Conservation (phyloP, 2,888 invertebrate genomes). For the Eugnorisma glareosa region DNA sequence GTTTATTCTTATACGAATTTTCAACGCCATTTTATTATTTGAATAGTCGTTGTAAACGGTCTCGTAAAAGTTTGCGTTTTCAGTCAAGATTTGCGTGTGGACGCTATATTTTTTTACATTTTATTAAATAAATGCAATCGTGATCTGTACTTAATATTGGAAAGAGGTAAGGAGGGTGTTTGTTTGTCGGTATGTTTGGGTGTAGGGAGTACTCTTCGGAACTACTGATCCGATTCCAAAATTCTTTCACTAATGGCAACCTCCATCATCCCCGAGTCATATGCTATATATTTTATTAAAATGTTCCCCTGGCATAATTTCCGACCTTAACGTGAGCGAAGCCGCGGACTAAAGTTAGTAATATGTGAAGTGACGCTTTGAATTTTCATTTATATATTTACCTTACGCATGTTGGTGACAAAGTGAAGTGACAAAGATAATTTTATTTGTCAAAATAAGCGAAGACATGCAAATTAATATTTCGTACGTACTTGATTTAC, state of each 20-base stretch:
- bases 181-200: background rate
- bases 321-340: background rate
- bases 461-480: too few relatives aligned
- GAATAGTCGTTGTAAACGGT: background rate
- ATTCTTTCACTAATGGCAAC: background rate
- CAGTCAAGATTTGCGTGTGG: slow-evolving; percentile 15
- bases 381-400: background rate
- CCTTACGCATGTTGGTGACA: background rate
- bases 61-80: background rate
- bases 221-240: background rate
- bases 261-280: background rate
- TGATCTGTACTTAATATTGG: background rate
- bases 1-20: slow-evolving; percentile 13
- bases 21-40: slow-evolving; percentile 33
- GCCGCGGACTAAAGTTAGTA: background rate
- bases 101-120: background rate
- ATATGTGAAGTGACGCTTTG: background rate
- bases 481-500: too few relatives aligned
- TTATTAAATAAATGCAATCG: background rate
- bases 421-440: too few relatives aligned
- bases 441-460: too few relatives aligned
- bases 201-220: background rate
- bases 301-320: background rate
- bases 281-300: background rate
- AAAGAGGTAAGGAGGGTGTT: background rate